These are phyloP conservation scores for Mesitornis unicolor DNA, from an alignment of 2,113 vertebrate species.

Conservation along the genomic window DNA sequence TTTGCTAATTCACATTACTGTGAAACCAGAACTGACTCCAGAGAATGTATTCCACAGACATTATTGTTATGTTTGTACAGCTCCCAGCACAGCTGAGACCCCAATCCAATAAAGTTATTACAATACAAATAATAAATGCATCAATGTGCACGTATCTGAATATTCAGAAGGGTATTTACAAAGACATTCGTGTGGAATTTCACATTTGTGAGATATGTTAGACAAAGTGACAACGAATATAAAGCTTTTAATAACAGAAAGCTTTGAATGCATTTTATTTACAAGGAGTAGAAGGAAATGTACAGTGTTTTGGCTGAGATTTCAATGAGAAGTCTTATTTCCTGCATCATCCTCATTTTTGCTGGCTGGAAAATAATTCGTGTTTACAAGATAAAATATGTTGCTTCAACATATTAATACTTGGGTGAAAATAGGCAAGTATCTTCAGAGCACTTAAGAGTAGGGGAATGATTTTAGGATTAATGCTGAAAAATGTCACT, in stretches of 20 bases:
- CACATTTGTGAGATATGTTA: slow-evolving; percentile 14
- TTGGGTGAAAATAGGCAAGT: neutral
- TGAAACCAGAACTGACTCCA: neutral
- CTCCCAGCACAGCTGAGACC: slow-evolving; percentile 29
- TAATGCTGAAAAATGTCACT: neutral
- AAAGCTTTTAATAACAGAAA: slow-evolving; percentile 20
- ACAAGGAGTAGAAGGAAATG: neutral
- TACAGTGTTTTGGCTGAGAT: neutral
- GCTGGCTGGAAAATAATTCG: neutral
- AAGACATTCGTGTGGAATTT: neutral
- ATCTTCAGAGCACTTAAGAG: neutral
- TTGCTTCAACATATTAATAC: neutral
- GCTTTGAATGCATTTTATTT: slow-evolving; percentile 14
- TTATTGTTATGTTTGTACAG: neutral
- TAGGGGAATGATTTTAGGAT: neutral
- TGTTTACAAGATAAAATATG: neutral
- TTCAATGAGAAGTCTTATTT: neutral
- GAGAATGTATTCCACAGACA: neutral
- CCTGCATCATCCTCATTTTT: neutral
- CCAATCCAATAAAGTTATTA: slow-evolving; percentile 23
- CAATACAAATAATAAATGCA: slow-evolving; percentile 49
- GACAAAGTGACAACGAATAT: slow-evolving; percentile 22
- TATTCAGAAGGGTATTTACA: slow-evolving; percentile 52
- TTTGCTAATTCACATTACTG: neutral
- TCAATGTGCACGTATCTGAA: slow-evolving; percentile 39